phyloP scores from a whole-genome alignment of 2,888 invertebrate genomes.

The Pocota personata region DNA sequence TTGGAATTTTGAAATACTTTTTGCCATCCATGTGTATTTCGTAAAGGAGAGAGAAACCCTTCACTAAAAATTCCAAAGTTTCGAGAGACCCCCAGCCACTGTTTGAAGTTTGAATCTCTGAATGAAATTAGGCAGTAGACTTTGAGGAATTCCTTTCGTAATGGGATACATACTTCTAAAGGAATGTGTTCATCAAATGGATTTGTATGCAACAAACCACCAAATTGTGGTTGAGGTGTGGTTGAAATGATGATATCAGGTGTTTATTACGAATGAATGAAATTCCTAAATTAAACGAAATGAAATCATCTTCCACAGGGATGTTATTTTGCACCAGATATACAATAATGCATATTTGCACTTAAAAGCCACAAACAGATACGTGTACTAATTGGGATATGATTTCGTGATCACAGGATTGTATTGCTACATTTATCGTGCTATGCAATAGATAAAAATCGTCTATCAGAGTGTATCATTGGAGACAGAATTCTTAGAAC shows the following conservation, averaged over 20 bases:
- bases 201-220: constrained; percentile 8
- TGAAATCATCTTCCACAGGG: constrained; percentile 17
- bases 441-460: background rate
- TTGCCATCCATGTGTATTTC: constrained; percentile 1
- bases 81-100: background rate
- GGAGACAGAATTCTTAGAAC: constrained; percentile 52
- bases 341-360: constrained; percentile 46
- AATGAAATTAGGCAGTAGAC: constrained; percentile 53
- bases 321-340: constrained; percentile 40
- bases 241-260: constrained; percentile 65
- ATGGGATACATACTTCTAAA: constrained; percentile 44
- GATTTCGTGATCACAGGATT: constrained; percentile 12
- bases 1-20: constrained; percentile 30
- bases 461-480: background rate
- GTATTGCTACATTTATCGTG: constrained; percentile 4
- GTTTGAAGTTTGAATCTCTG: constrained; percentile 40
- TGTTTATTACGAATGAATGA: constrained; percentile 54
- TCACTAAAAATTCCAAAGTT: constrained; percentile 10
- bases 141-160: constrained; percentile 31
- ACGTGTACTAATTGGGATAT: constrained; percentile 8
- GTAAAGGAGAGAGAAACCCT: constrained; percentile 17
- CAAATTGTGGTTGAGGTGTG: constrained; percentile 26
- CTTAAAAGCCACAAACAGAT: too few relatives aligned
- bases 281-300: constrained; percentile 62
- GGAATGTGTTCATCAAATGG: constrained; percentile 24